phyloP scores from a whole-genome alignment of 2,797 vertebrate species.

The Girardinus metallicus region DNA sequence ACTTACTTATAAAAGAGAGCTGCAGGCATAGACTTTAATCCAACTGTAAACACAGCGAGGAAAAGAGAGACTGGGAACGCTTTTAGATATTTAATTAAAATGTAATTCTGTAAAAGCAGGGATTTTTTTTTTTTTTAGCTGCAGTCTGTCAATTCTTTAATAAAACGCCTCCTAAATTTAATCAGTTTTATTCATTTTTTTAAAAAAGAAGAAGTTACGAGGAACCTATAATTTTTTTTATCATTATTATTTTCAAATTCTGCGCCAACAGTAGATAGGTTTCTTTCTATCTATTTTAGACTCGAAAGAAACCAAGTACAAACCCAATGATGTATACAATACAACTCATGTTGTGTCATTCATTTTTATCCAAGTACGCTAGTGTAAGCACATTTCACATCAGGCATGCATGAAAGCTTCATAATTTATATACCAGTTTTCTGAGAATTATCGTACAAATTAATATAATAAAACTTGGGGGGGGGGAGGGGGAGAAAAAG shows the following conservation, averaged over 20 bases:
- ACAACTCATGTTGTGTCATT: background rate
- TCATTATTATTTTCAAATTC: no score
- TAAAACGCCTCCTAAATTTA: background rate
- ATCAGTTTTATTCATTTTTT: background rate
- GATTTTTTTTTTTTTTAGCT: constrained; percentile 5
- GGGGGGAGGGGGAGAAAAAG: background rate
- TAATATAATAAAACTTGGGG: background rate
- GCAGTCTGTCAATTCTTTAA: background rate
- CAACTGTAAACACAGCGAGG: constrained; percentile 43
- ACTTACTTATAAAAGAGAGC: constrained; percentile 20
- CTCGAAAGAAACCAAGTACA: no score
- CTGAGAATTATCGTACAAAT: background rate
- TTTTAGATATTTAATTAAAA: constrained; percentile 45
- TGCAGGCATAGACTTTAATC: constrained; percentile 44
- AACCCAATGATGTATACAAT: background rate
- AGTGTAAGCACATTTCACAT: background rate
- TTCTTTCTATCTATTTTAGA: no score
- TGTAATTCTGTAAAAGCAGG: constrained; percentile 25
- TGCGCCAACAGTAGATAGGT: no score
- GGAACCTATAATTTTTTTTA: background rate
- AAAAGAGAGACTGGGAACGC: constrained; percentile 26
- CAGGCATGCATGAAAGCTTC: background rate
- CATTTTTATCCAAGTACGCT: background rate
- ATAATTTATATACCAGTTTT: background rate
- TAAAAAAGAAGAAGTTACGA: background rate